Base-by-base conservation (phyloP, 2,113 vertebrate genomes). In the Copsychus sechellarum region DNA sequence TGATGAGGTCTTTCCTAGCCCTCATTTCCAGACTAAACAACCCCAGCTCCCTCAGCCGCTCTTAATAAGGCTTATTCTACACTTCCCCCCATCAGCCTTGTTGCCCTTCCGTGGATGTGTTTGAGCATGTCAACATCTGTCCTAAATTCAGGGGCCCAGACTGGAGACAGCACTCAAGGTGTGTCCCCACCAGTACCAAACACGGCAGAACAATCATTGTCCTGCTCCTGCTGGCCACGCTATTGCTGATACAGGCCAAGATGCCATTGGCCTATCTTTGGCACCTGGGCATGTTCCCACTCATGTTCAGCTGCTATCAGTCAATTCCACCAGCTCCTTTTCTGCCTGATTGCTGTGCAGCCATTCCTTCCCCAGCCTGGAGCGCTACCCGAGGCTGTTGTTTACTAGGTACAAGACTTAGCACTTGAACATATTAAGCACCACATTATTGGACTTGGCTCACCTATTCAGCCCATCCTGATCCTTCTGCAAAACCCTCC, bases 131-230 rank as follows among this genome's bases (percentile, higher is more conserved):
- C 42, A 67, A 12, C 3, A 34, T 21, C n/a, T 22, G 25, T 67
- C 11, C 22, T 33, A 33, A 47, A 26, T 1, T 13, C 28, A 38
- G 17, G 13, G 26, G 23, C 28, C 11, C 2, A 38, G 28, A 47
- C 17, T 47, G 17, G 42, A 51, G 28, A 33, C 33, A 45, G 26
- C 33, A 54, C 6, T 31, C 16, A 36, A 66, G 12, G 5, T 20
- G 6, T 3, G 5, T 7, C 21, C 38, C n/a, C 38, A 6, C 4
- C 11, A 4, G 14, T 53, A 31, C 31, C 0, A 0, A 53, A 4
- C 23, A 18, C 11, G 18, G 11, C 6, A 14, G 11, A 3, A 24
- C 20, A 65, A 24, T 54, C 11, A 0, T 50, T 16, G 2, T 11
- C n/a, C n/a, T 56, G 8, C 0, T 33, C 26, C 78, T 26, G n/a